Conservation (phyloP, 2,797 vertebrate genomes). For the Mareca strepera region DNA sequence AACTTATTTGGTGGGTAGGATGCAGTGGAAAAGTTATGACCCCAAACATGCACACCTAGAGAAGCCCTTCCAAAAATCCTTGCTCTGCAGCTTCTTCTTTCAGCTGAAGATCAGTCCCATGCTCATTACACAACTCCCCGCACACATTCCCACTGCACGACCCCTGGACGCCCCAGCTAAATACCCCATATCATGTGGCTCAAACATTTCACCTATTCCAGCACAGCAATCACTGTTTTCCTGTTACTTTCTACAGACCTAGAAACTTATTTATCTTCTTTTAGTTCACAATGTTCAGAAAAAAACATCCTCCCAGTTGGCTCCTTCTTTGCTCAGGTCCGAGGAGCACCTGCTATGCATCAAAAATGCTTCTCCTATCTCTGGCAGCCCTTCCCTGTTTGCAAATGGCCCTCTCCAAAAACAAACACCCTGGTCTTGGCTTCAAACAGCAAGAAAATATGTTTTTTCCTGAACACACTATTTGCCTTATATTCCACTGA, state of each 20-base stretch:
- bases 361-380: not conserved
- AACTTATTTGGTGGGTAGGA: not conserved
- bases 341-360: conserved; percentile 43
- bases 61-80: not conserved
- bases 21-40: not conserved
- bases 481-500: conserved; percentile 34
- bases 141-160: not conserved
- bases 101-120: not conserved
- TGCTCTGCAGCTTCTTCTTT: not conserved
- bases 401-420: not conserved
- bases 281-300: not conserved
- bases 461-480: conserved; percentile 10
- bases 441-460: conserved; percentile 22
- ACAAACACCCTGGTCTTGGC: not conserved
- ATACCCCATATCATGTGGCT: not conserved
- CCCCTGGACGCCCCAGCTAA: not conserved
- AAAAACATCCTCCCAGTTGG: not conserved
- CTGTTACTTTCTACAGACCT: not conserved
- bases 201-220: not conserved
- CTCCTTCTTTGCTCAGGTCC: not conserved
- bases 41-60: not conserved
- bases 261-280: not conserved
- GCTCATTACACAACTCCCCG: not conserved
- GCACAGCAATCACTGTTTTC: not conserved
- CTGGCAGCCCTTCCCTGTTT: conserved; percentile 4